phyloP scores from a whole-genome alignment of 2,797 vertebrate genomes.

The Menidia menidia region DNA sequence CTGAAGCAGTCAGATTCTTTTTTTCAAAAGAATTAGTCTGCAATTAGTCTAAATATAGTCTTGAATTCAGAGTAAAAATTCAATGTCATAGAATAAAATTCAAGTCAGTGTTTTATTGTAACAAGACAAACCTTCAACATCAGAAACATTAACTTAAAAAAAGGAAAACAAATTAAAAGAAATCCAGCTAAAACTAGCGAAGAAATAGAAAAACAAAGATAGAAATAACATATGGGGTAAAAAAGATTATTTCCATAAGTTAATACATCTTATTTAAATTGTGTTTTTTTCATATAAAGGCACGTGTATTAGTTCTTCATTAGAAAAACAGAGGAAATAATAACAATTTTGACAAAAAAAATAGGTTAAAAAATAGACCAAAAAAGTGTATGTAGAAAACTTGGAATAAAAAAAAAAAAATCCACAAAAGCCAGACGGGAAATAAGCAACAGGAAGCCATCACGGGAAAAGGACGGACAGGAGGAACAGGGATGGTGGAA shows the following conservation, averaged over 20 bases:
- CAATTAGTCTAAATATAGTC: too few relatives aligned
- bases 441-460: conserved; percentile 52
- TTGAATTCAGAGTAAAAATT: too few relatives aligned
- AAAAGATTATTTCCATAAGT: conserved; percentile 17
- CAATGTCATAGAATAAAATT: too few relatives aligned
- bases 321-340: neutral
- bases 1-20: too few relatives aligned
- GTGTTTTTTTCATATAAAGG: conserved; percentile 43
- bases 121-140: too few relatives aligned
- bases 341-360: conserved; percentile 5
- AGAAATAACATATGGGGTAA: conserved; percentile 31
- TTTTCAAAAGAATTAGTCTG: too few relatives aligned
- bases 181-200: neutral
- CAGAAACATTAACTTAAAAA: neutral
- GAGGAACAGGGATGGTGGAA: conserved; percentile 45
- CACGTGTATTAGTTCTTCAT: conserved; percentile 25
- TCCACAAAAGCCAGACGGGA: conserved; percentile 40
- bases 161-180: neutral
- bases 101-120: too few relatives aligned
- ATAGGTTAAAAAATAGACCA: neutral
- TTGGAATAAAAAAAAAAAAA: conserved; percentile 17
- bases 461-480: conserved; percentile 46
- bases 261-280: neutral
- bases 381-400: neutral
- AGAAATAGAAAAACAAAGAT: neutral